Conservation (phyloP, 2,113 vertebrate genomes). For the Cyphomyrus plagiostoma region DNA sequence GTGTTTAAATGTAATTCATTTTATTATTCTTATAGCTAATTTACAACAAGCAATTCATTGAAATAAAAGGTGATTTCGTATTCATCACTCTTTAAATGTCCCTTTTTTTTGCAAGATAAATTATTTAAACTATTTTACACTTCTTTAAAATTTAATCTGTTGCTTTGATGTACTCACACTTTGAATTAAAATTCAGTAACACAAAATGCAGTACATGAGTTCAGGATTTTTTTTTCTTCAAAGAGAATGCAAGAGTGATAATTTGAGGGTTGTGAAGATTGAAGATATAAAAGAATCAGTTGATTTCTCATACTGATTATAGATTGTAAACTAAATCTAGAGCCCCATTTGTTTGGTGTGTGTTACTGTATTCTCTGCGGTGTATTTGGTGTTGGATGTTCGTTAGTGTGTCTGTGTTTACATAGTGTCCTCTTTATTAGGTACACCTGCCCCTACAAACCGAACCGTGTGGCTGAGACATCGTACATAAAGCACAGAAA, state of each 20-base stretch:
- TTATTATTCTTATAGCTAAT: conserved; percentile 73
- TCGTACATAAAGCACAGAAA: neutral
- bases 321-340: conserved; percentile 53
- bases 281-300: conserved; percentile 65
- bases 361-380: conserved; percentile 22
- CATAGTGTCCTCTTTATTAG: conserved; percentile 15
- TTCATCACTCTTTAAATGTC: conserved; percentile 64
- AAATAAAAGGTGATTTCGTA: conserved; percentile 68
- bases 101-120: conserved; percentile 42
- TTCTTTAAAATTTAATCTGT: conserved; percentile 52
- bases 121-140: conserved; percentile 46
- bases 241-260: conserved; percentile 41
- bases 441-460: neutral
- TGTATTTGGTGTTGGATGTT: conserved; percentile 38
- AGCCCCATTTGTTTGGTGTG: conserved; percentile 45
- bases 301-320: conserved; percentile 58
- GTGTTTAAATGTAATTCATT: conserved; percentile 60
- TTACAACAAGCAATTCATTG: conserved; percentile 77
- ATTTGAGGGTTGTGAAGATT: conserved; percentile 63
- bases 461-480: neutral
- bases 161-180: conserved; percentile 58
- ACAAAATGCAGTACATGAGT: conserved; percentile 67
- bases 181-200: conserved; percentile 49
- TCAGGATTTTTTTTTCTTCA: conserved; percentile 46
- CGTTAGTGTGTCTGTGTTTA: conserved; percentile 37